Base-by-base conservation (phyloP, 2,797 vertebrate genomes). In the Limosa lapponica region DNA sequence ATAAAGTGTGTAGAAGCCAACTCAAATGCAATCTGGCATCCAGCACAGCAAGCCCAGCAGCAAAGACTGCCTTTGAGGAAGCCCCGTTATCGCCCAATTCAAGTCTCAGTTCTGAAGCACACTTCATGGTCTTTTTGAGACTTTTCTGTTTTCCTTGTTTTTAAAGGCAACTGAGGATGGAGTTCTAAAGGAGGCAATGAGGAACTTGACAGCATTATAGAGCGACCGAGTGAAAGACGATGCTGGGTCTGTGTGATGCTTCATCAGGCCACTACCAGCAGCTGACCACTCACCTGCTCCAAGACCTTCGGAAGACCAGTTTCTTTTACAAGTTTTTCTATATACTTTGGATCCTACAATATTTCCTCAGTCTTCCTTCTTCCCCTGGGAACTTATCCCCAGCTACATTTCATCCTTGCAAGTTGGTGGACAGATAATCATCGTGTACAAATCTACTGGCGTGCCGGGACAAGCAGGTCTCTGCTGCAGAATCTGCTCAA, bases 181-280 rank as follows among this genome's bases (percentile, higher is more conserved):
- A 70, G 20, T 27, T 30, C 55, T 55, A 34, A 24, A 65, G 30
- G 13, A 46, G 27, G 17, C 10, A 25, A 74, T 59, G 18, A 82
- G 41, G 65, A 82, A 74, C 19, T 30, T 25, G 41, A 44, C 28
- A 49, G 25, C 8, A 48, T 44, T 2, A 46, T 2, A 55, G 19
- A 78, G 11, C 0, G 10, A 73, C 27, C 17, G 78, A 51, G 23
- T 22, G 43, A 79, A 74, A 51, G 48, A 49, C 3, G 7, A 55
- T 0, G 0, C 24, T 20, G 30, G 8, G 37, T 87, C 62, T 75
- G 24, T 11, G n/a, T 2, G 3, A 27, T 0, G 1, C 18, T 70
- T 75, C 49, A n/a, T n/a, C 30, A 55, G 36, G 55, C 49, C 39
- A n/a, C 30, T 72, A 54, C 64, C 0, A 0, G 44, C 44, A n/a